Evolutionary conservation across 1,140 invertebrate species (phyloP).

Genomic region (Drosophila seguyi): DNA sequence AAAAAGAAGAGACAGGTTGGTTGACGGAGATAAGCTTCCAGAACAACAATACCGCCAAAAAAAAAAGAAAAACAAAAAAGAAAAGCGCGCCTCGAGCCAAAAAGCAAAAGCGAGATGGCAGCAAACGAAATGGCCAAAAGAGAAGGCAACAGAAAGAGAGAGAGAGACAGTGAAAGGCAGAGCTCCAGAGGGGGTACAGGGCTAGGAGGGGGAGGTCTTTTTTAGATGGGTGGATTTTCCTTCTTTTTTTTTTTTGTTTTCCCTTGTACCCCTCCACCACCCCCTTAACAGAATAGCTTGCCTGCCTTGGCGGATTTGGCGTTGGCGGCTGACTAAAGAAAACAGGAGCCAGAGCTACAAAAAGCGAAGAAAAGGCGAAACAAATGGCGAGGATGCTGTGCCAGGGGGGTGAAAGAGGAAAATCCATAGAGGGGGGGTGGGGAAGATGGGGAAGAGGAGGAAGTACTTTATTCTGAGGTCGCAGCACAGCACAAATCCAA

Average conservation of each 20-base stretch:
- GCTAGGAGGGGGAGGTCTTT: not conserved
- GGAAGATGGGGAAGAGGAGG: not conserved
- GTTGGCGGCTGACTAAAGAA: constrained; percentile 75
- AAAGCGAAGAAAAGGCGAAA: constrained; percentile 54
- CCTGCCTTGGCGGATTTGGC: constrained; percentile 71
- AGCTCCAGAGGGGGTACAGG: not conserved
- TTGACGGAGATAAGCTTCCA: constrained; percentile 60
- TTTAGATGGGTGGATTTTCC: constrained; percentile 8
- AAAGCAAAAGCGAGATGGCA: constrained; percentile 56
- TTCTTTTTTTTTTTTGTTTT: not conserved
- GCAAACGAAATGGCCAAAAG: constrained; percentile 47
- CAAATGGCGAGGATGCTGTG: constrained; percentile 70
- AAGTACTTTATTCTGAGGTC: constrained; percentile 69
- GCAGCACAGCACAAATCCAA: constrained; percentile 73
- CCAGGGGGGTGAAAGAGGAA: constrained; percentile 1
- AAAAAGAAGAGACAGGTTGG: constrained; percentile 8
- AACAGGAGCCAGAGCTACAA: constrained; percentile 52
- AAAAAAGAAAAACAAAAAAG: constrained; percentile 33
- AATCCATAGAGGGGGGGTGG: not conserved
- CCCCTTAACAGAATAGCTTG: not conserved
- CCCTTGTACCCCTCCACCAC: no score
- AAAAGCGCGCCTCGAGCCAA: constrained; percentile 52
- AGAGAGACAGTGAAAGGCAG: constrained; percentile 26
- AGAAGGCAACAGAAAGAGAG: constrained; percentile 20
- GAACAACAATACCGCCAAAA: constrained; percentile 33